Evolutionary conservation across 2,888 invertebrate species (phyloP), one percentile per base, ranked within the genome.

Genomic region (Keiferia lycopersicella): DNA sequence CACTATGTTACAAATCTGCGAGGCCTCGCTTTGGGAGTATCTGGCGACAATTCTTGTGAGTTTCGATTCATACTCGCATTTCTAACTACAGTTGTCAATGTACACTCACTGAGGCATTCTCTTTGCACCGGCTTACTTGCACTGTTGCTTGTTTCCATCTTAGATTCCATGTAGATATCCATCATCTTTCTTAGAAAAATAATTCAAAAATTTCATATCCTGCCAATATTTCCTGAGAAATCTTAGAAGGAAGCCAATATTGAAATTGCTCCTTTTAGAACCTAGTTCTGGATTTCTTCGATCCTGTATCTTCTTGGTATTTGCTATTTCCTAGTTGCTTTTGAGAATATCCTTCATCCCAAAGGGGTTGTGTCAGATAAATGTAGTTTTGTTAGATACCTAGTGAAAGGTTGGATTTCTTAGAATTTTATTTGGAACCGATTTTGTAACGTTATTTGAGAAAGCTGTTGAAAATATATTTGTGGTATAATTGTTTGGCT

Each of bases 181-280:
- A n/a, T n/a, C n/a, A n/a, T n/a, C n/a, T 3, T 16, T 45, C n/a
- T n/a, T 45, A 1, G n/a, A 16, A 45, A n/a, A n/a, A n/a, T n/a
- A 45, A 45, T 45, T 45, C 45, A 3, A 4, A 45, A n/a, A 6
- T 51, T 51, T 51, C 10, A 51, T 20, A 51, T 12, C 11, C 20
- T 12, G 51, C 11, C 22, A 12, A 26, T 53, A 53, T 53, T 14
- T 53, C 30, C 7, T 30, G 14, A 53, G 53, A 22, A 53, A 8
- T 16, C 14, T 0, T 26, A 20, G 12, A 12, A 1, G 69, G 66
- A 72, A 76, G 71, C 74, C 74, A 72, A 79, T 79, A 80, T 80
- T 80, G 76, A 80, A 80, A 80, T 78, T 73, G 76, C 75, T 79
- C 20, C 30, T 53, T n/a, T 26, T 22, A 26, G 12, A 30, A 26